Evolutionary conservation across 2,113 vertebrate species (phyloP).

Genomic region (Zosterops japonicus): DNA sequence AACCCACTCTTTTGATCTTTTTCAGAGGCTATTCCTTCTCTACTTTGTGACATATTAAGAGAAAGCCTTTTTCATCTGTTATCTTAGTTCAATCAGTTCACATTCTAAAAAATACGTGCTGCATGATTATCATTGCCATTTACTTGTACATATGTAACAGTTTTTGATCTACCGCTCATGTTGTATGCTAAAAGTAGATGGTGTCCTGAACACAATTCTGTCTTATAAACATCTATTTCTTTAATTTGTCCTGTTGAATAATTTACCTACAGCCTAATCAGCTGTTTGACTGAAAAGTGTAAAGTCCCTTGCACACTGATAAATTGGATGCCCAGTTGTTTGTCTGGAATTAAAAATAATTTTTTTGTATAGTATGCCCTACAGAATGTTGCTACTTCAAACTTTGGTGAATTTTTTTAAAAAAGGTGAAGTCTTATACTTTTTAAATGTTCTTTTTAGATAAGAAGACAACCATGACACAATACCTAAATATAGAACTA

Average conservation of each 20-base stretch:
- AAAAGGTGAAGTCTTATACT: fast-evolving
- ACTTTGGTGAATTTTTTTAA: neutral
- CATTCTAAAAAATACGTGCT: neutral
- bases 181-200: neutral
- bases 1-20: neutral
- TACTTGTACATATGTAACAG: neutral
- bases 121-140: neutral
- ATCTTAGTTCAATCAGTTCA: neutral
- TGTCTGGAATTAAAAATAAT: neutral
- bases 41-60: neutral
- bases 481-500: neutral
- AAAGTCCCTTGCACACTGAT: neutral
- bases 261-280: neutral
- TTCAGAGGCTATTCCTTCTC: neutral
- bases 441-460: neutral
- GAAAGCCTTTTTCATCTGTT: neutral
- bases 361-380: neutral
- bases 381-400: neutral
- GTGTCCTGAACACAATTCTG: neutral
- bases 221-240: neutral
- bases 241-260: neutral
- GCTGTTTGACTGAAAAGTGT: neutral
- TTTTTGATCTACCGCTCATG: neutral
- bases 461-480: neutral
- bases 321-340: neutral